Base-by-base conservation (phyloP, 2,888 invertebrate genomes). In the Tholera decimalis region DNA sequence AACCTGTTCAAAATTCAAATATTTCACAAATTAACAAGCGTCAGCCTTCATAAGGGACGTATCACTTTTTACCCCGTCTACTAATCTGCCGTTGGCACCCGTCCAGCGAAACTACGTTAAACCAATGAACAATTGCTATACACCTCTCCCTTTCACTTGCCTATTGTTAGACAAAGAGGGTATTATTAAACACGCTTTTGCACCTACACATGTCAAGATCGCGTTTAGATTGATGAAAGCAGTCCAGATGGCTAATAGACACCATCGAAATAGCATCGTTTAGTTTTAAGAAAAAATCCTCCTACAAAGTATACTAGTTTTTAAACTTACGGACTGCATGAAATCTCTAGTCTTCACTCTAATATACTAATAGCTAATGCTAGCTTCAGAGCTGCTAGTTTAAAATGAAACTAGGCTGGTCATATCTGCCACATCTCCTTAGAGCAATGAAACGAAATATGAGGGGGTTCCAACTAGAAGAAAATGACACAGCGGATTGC, bases 71-170 rank as follows among this genome's bases (percentile, higher is more conserved):
- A 78, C 70, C 49, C 57, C 57, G 47, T 57, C 43, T 28, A 65
- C 59, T 61, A 73, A 74, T 66, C 50, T 55, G 69, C 54, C 43
- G 67, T 67, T 83, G 82, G 83, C 83, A 49, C 4, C 15, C 39
- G 49, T 73, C 82, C 82, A 83, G 66, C 53, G 22, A 59, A 58
- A 56, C 71, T 47, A 74, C 63, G 53, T 54, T 67, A 51, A 71
- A 57, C 51, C 64, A 64, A 18, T 60, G 60, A 66, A 66, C 73
- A 82, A 82, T 82, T 71, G 73, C 56, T 50, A 63, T 53, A 55
- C 61, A 65, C 44, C 46, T 22, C 15, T 79, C 80, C 33, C 54
- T 67, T 67, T 69, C 60, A 41, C 24, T 20, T 30, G 3, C 24
- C 9, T 37, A 41, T 9, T 55, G 47, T 53, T 44, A 62, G 63